Conservation (phyloP, 2,888 invertebrate genomes). For the Lobophora halterata region DNA sequence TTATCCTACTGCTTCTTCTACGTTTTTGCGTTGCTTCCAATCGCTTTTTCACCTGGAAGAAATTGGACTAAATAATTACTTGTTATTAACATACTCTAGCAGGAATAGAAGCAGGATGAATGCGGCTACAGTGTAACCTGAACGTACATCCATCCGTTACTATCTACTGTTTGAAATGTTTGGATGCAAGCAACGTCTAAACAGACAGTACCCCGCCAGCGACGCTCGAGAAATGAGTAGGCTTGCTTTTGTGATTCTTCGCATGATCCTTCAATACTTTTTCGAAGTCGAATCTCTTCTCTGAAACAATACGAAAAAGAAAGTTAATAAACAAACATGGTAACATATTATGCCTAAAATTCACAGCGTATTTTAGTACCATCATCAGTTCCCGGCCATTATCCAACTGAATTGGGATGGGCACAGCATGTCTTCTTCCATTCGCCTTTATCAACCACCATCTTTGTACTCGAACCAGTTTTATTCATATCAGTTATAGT, state of each 20-base stretch:
- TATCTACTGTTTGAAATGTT: constrained; percentile 5
- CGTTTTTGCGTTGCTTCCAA: constrained; percentile 48
- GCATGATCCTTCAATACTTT: constrained; percentile 53
- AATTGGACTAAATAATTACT: not conserved
- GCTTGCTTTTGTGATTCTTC: constrained; percentile 62
- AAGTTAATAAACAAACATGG: not conserved
- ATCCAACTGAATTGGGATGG: too few species aligned
- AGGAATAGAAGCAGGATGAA: too few species aligned
- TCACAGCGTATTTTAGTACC: not conserved
- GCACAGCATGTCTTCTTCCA: too few species aligned
- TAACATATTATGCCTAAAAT: not conserved
- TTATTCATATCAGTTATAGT: too few species aligned
- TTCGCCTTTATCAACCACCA: too few species aligned
- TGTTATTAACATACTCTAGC: too few species aligned
- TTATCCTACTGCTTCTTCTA: constrained; percentile 53
- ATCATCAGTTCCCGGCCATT: too few species aligned
- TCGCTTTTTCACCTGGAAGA: constrained; percentile 54
- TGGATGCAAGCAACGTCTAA: constrained; percentile 4
- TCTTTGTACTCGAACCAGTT: too few species aligned
- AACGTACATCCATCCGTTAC: constrained; percentile 2
- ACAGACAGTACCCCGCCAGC: constrained; percentile 54
- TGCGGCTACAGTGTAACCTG: too few species aligned
- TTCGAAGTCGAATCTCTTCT: constrained; percentile 60
- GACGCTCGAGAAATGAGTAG: constrained; percentile 57
- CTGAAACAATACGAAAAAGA: constrained; percentile 43